phyloP scores from a whole-genome alignment of 2,113 vertebrate species.

The Pomatorhinus ruficollis region DNA sequence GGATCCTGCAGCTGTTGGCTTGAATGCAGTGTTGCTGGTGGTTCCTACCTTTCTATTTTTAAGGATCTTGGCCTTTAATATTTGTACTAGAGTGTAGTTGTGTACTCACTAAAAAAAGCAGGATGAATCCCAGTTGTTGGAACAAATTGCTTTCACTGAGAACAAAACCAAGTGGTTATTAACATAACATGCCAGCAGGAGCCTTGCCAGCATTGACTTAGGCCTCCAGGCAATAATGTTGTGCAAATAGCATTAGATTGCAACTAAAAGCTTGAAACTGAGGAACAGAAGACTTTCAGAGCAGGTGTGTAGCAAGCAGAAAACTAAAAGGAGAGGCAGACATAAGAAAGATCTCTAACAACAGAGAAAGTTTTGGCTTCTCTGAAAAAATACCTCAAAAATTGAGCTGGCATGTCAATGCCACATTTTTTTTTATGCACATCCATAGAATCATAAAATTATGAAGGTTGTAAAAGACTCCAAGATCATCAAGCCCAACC shows the following conservation, averaged over 20 bases:
- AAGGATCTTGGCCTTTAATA: background rate
- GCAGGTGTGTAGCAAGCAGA: background rate
- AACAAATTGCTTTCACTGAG: constrained; percentile 35
- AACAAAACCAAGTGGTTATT: constrained; percentile 37
- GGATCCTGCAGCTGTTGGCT: background rate
- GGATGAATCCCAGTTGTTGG: constrained; percentile 31
- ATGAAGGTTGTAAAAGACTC: background rate
- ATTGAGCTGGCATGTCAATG: rapidly evolving
- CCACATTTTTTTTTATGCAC: background rate
- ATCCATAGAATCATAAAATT: background rate
- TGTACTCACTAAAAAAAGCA: background rate
- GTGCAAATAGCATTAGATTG: constrained; percentile 41
- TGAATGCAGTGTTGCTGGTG: background rate
- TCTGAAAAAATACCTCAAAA: background rate
- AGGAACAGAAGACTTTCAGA: background rate
- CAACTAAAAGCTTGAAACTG: constrained; percentile 31
- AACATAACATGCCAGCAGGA: constrained; percentile 30
- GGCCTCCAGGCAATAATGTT: background rate
- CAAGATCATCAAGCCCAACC: background rate
- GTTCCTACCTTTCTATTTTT: constrained; percentile 2
- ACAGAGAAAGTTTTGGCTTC: background rate
- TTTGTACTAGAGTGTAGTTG: background rate
- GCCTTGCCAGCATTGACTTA: constrained; percentile 23
- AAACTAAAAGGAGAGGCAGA: background rate
- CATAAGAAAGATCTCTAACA: background rate